phyloP scores from a whole-genome alignment of 2,888 invertebrate genomes.

The Seladonia tumulorum region DNA sequence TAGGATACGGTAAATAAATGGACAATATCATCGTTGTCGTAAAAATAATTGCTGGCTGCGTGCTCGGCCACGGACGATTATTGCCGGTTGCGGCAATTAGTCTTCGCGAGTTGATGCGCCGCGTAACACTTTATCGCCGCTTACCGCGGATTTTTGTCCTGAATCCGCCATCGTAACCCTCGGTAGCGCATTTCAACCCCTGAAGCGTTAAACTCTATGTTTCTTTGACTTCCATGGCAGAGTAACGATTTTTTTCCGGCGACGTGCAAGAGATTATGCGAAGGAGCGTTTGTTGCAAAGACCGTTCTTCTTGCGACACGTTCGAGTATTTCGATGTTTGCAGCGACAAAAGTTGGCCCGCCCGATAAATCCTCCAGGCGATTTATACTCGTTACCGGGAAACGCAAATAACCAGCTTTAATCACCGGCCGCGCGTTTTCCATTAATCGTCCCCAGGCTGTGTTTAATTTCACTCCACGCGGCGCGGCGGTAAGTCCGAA shows the following conservation, averaged over 20 bases:
- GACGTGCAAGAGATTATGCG: neutral
- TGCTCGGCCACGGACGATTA: constrained; percentile 64
- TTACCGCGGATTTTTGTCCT: constrained; percentile 67
- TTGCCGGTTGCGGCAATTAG: constrained; percentile 71
- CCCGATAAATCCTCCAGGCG: constrained; percentile 12
- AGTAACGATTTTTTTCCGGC: neutral
- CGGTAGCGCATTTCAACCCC: neutral
- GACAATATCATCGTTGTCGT: constrained; percentile 72
- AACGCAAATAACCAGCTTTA: constrained; percentile 40
- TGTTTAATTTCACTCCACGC: constrained; percentile 43
- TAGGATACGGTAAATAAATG: constrained; percentile 69
- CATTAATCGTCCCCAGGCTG: constrained; percentile 41
- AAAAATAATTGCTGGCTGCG: constrained; percentile 71
- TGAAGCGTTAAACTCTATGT: neutral
- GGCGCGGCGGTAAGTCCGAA: constrained; percentile 5
- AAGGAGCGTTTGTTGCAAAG: neutral
- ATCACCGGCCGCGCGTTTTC: constrained; percentile 25
- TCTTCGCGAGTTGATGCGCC: constrained; percentile 70
- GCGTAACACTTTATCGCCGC: constrained; percentile 69
- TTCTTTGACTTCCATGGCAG: neutral
- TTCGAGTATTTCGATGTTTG: neutral
- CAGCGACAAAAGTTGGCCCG: neutral
- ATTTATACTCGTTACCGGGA: constrained; percentile 43
- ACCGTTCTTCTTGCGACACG: neutral
- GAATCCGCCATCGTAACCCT: constrained; percentile 18